Evolutionary conservation across 2,797 vertebrate genomes (phyloP), one percentile per base, ranked within the genome.

Genomic region (Ctenopoma kingsleyae): DNA sequence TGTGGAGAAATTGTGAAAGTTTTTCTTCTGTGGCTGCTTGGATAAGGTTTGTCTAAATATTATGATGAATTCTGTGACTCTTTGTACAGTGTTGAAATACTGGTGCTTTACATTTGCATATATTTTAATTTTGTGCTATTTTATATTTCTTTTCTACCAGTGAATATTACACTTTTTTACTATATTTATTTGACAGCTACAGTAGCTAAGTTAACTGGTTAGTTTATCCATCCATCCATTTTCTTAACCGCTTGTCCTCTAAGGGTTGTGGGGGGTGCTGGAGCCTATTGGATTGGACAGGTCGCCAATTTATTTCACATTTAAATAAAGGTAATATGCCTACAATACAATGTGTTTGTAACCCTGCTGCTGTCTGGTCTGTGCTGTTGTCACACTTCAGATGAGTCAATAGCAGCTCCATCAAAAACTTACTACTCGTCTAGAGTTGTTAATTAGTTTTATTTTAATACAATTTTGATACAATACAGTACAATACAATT

Each of bases 1-100:
- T 56, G 84, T 87, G 92, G 90, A 60, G 35, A 53, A 47, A 78
- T 2, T 0, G 0, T n/a, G 71, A 59, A 81, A 23, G 35, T 53
- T 16, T 19, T 8, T 35, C 2, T 38, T 4, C 25, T 5, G 8
- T 1, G 1, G 11, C 7, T 55, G 71, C 36, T 85, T 70, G 71
- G n/a, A 36, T 2, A 1, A 64, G 56, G 66, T 41, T 71, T 32
- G 6, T 11, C 16, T 20, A 1, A 43, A 19, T 3, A 11, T 7
- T 17, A 22, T 16, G 13, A 51, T 36, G 36, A 48, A 41, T 53
- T 67, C 13, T 27, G 11, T 23, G 15, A 8, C n/a, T 40, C 57
- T 63, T 17, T 25, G 17, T 38, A 55, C 1, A 47, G 0, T 38
- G 48, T 53, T 55, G 19, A 38, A 32, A 19, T 16, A 40, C 20